Evolutionary conservation across 1,140 invertebrate species (phyloP).

Genomic region (Zaprionus ornatus): DNA sequence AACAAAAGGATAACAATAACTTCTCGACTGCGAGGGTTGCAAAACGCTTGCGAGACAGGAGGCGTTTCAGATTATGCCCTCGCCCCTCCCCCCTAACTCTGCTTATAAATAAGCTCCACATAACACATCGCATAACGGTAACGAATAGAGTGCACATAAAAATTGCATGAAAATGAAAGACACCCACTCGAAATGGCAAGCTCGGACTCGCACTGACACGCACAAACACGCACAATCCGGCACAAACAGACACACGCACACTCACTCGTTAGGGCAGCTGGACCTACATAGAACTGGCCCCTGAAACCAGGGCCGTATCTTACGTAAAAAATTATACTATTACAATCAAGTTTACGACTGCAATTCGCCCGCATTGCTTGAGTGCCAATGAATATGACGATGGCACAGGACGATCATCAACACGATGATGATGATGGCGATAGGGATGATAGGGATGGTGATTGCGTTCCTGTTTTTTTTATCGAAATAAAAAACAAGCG

Average conservation of each 20-base stretch:
- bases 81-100: slow-evolving; percentile 19
- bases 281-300: slow-evolving; percentile 12
- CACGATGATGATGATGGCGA: slow-evolving; percentile 29
- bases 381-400: slow-evolving; percentile 75
- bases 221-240: background rate
- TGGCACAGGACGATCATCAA: slow-evolving; percentile 39
- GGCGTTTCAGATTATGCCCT: slow-evolving; percentile 65
- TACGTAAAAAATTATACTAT: slow-evolving; percentile 73
- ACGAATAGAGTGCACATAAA: slow-evolving; percentile 60
- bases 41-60: slow-evolving; percentile 37
- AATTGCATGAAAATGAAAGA: slow-evolving; percentile 74
- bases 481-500: slow-evolving; percentile 33
- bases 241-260: background rate
- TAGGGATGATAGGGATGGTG: slow-evolving; percentile 57
- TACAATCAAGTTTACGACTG: slow-evolving; percentile 80
- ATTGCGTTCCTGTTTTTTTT: slow-evolving; percentile 49
- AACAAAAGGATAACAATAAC: slow-evolving; percentile 82
- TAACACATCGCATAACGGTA: slow-evolving; percentile 33
- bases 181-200: slow-evolving; percentile 1
- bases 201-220: slow-evolving; percentile 8
- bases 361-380: slow-evolving; percentile 59
- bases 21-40: slow-evolving; percentile 26
- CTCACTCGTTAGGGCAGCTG: background rate
- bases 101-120: slow-evolving; percentile 46
- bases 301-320: slow-evolving; percentile 25